Base-by-base conservation (phyloP, 2,113 vertebrate genomes). In the Connochaetes taurinus region DNA sequence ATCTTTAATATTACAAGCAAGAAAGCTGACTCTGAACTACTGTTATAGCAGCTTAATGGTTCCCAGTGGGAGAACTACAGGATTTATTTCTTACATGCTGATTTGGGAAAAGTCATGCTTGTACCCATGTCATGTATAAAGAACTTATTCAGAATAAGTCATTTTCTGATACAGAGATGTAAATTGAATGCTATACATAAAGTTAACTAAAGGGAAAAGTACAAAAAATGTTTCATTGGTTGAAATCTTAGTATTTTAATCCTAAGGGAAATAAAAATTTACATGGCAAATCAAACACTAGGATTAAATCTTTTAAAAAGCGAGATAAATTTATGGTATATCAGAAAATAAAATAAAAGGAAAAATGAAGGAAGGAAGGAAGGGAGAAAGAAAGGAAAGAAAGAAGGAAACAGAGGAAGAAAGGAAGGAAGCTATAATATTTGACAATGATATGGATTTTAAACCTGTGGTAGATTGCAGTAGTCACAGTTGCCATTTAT, bases 1-100 rank as follows among this genome's bases (percentile, higher is more conserved):
- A 97, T 96, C 92, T 97, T 97, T 97, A 97, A 88, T 95, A 98
- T 97, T 96, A 96, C 58, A 94, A 55, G 90, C 1, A 0, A 98
- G 96, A 97, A 97, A 93, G 90, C 98, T 98, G 98, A 98, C 93
- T 98, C 97, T 98, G 97, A 98, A 97, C 96, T 92, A 95, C 92
- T 55, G 92, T 97, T 97, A 96, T 29, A 98, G 94, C 87, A 92
- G 25, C 95, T 96, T 98, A 98, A 98, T 98, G 90, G 92, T 97
- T 97, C 98, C 98, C 98, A 98, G 96, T 92, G 98, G 97, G 98
- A 98, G 62, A 92, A 90, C 94, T 97, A 96, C 43, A 96, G 95
- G 94, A 97, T 97, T 98, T 97, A 97, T 96, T 98, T 97, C 94
- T 97, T 86, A 94, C 71, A 92, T 95, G 84, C 92, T 97, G 91